phyloP scores from a whole-genome alignment of 2,113 vertebrate genomes.

The Buteo buteo region DNA sequence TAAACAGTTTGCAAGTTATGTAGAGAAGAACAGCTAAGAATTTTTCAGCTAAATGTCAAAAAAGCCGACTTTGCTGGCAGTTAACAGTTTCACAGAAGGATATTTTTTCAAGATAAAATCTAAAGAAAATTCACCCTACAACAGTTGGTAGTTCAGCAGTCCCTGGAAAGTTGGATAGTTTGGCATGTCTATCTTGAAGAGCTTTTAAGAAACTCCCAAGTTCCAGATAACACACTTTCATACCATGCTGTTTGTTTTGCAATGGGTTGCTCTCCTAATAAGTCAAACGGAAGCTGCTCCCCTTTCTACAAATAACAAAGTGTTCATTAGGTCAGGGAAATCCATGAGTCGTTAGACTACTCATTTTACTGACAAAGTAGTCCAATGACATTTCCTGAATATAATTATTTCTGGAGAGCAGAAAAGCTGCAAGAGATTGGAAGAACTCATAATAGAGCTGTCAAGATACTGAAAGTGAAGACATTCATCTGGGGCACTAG shows the following conservation, averaged over 20 bases:
- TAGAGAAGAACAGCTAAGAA: not conserved
- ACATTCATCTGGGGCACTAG: not conserved
- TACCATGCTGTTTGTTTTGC: not conserved
- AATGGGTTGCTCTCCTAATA: not conserved
- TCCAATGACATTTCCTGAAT: not conserved
- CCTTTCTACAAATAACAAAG: not conserved
- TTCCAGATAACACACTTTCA: not conserved
- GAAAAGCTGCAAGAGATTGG: not conserved
- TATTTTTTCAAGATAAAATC: not conserved
- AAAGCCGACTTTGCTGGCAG: not conserved
- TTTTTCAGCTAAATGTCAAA: conserved; percentile 7
- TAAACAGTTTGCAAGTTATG: not conserved
- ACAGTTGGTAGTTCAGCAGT: not conserved
- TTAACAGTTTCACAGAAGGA: not conserved
- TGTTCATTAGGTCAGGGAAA: not conserved
- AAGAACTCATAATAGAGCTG: not conserved
- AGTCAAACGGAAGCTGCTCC: not conserved
- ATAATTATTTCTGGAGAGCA: not conserved
- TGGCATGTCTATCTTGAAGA: not conserved
- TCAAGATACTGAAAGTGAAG: not conserved
- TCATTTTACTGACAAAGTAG: not conserved
- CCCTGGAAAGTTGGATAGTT: not conserved
- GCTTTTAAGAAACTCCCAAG: not conserved
- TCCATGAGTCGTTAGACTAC: not conserved
- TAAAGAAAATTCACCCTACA: not conserved